A percentile compares a stretch with the other conserved stretches of the same genome.
phyloP scores from a whole-genome alignment of 2,797 vertebrate genomes.

The Urophycis tenuis region DNA sequence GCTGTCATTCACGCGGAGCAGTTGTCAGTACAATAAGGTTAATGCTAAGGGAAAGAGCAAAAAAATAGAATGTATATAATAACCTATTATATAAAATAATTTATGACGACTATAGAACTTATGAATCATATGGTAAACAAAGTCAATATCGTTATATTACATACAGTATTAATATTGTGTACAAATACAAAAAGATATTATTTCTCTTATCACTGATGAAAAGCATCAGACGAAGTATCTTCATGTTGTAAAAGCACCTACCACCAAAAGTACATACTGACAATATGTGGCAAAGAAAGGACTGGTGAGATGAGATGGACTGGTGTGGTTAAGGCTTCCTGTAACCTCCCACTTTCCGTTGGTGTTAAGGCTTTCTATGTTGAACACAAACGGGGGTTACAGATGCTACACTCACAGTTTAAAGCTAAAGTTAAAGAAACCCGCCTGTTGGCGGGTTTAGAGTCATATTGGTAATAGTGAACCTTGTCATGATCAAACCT shows the following conservation, averaged over 20 bases:
- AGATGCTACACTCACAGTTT: too few relatives aligned
- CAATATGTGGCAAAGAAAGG: conserved; percentile 39
- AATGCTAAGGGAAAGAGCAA: too few relatives aligned
- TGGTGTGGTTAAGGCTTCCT: conserved; percentile 40
- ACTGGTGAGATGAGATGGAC: conserved; percentile 38
- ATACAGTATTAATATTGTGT: too few relatives aligned
- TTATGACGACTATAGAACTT: not conserved
- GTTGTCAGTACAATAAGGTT: too few relatives aligned
- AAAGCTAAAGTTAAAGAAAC: too few relatives aligned
- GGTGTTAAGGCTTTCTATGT: not conserved
- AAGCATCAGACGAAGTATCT: conserved; percentile 38
- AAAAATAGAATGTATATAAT: not conserved
- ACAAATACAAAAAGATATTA: not conserved
- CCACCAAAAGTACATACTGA: not conserved
- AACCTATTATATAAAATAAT: not conserved
- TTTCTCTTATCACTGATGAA: conserved; percentile 52
- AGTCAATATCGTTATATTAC: not conserved
- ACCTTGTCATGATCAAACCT: too few relatives aligned
- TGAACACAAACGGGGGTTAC: not conserved
- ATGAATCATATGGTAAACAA: too few relatives aligned
- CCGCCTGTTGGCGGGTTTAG: too few relatives aligned
- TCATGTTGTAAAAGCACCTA: too few relatives aligned
- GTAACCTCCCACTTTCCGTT: not conserved
- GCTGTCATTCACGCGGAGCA: too few relatives aligned
- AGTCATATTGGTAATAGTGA: too few relatives aligned